phyloP scores from a whole-genome alignment of 2,113 vertebrate genomes.

The Tenebrosternarchus preto region DNA sequence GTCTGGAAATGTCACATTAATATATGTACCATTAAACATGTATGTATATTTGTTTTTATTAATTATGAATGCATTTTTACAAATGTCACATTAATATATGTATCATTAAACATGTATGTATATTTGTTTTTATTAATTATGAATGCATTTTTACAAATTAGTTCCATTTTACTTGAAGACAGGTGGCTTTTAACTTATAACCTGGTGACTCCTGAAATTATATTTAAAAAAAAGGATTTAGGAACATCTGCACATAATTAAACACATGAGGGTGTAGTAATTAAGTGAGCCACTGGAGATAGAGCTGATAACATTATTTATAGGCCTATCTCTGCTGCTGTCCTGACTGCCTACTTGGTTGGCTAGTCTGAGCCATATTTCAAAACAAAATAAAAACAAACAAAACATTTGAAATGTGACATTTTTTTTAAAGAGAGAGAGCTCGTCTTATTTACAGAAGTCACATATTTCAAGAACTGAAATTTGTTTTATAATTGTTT shows the following conservation, averaged over 20 bases:
- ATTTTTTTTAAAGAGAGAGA: background rate
- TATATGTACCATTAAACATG: background rate
- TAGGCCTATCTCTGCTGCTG: constrained; percentile 51
- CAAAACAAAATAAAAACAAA: constrained; percentile 25
- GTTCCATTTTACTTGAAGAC: background rate
- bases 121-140: background rate
- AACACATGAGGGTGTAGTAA: constrained; percentile 58
- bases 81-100: background rate
- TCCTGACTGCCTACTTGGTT: constrained; percentile 44
- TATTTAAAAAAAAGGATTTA: constrained; percentile 37
- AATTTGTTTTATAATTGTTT: no score
- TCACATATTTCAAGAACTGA: constrained; percentile 17
- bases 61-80: background rate
- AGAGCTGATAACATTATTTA: constrained; percentile 60
- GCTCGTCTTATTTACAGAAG: background rate
- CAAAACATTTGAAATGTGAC: background rate
- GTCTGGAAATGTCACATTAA: background rate
- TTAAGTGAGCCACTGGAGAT: constrained; percentile 59
- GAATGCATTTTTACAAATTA: background rate
- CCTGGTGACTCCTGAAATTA: constrained; percentile 29
- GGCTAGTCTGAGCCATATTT: constrained; percentile 35
- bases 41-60: background rate
- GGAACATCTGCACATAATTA: constrained; percentile 60
- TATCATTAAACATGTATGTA: background rate
- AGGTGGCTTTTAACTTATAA: constrained; percentile 20